Conservation (phyloP, 1,140 invertebrate genomes). For the Pentalonia nigronervosa region DNA sequence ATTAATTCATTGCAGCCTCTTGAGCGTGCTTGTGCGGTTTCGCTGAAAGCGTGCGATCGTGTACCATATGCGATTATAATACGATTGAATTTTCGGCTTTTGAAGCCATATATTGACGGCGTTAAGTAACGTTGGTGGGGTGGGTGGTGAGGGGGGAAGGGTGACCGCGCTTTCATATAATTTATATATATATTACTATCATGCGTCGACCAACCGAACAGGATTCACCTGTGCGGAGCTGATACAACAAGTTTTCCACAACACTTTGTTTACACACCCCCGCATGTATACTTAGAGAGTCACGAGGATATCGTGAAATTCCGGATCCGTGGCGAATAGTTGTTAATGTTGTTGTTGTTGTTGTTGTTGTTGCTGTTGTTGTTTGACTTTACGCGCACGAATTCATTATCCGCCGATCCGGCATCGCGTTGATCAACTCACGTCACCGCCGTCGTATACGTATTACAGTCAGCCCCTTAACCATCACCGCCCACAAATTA, state of each 20-base stretch:
- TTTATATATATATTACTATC: background rate
- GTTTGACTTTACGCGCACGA: background rate
- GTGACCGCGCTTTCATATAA: background rate
- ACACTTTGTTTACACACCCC: background rate
- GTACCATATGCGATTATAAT: background rate
- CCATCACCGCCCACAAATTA: background rate
- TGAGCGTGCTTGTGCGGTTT: background rate
- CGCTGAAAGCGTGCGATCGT: background rate
- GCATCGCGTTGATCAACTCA: background rate
- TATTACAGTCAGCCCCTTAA: background rate
- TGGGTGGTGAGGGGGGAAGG: no score
- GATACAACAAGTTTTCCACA: conserved; percentile 17
- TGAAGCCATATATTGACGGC: background rate
- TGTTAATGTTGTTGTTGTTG: no score
- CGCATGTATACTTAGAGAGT: background rate
- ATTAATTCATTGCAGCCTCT: background rate
- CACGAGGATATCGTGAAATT: background rate
- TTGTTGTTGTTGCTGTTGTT: background rate
- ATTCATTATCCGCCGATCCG: conserved; percentile 22
- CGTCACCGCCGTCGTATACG: background rate
- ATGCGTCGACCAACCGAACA: background rate
- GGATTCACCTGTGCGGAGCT: background rate
- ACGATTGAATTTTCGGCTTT: background rate
- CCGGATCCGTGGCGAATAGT: background rate
- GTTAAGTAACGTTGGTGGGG: rapidly evolving